Percentiles rank a stretch among this genome's conserved stretches.
Evolutionary conservation across 2,113 vertebrate species (phyloP).

Genomic region (Catagonus wagneri): DNA sequence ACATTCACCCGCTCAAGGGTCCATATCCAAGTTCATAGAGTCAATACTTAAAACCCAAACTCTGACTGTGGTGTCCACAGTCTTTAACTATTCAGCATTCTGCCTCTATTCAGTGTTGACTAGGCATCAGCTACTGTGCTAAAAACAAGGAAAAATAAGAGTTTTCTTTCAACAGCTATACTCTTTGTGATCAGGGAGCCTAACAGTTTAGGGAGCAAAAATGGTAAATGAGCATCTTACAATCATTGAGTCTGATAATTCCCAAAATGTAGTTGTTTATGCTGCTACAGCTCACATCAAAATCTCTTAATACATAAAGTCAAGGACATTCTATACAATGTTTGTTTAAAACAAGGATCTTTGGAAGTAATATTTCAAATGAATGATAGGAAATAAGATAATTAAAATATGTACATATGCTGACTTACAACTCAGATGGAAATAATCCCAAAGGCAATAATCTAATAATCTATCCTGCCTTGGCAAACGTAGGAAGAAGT

Average conservation of each 20-base stretch:
- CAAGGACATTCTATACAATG: not conserved
- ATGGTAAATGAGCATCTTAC: not conserved
- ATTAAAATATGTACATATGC: not conserved
- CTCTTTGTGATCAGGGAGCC: not conserved
- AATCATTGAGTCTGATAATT: not conserved
- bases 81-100: not conserved
- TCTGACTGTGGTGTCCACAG: not conserved
- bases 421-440: not conserved
- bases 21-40: not conserved
- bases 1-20: not conserved
- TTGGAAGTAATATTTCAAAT: not conserved
- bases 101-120: not conserved
- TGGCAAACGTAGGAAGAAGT: not conserved
- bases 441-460: not conserved
- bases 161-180: not conserved
- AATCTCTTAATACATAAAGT: not conserved
- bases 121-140: not conserved
- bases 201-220: not conserved
- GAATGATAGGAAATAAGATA: not conserved
- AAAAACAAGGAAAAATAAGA: not conserved
- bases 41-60: slow-evolving; percentile 4
- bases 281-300: not conserved
- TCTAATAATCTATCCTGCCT: not conserved
- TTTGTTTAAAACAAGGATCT: not conserved
- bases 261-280: not conserved